Percentiles rank a stretch among this genome's conserved stretches.
These are phyloP conservation scores for Alsophila aescularia DNA, from an alignment of 2,888 invertebrate species.

Conservation along the genomic window DNA sequence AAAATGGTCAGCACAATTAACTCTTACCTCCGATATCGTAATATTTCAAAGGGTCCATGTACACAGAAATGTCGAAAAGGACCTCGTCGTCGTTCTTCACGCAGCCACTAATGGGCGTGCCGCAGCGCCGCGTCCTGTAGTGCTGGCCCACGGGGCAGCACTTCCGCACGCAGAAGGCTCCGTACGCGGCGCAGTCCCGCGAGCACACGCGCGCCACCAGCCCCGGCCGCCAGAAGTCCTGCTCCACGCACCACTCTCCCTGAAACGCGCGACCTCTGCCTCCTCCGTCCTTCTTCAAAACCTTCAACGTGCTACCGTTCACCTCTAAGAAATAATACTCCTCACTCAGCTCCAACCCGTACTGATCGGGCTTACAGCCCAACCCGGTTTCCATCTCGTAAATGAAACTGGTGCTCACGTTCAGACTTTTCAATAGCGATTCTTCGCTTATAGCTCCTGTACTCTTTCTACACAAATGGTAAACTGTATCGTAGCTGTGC, in stretches of 20 bases:
- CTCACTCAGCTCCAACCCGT: slow-evolving; percentile 61
- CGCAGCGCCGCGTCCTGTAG: slow-evolving; percentile 62
- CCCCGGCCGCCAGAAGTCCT: slow-evolving; percentile 44
- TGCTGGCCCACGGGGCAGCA: slow-evolving; percentile 84
- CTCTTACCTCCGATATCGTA: slow-evolving; percentile 51
- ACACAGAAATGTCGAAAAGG: slow-evolving; percentile 60
- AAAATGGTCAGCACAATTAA: neutral
- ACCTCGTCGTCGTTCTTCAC: slow-evolving; percentile 57
- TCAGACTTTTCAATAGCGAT: slow-evolving; percentile 53
- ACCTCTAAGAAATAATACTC: slow-evolving; percentile 54
- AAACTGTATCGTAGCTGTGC: slow-evolving; percentile 61
- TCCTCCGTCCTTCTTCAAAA: slow-evolving; percentile 43
- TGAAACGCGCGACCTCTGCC: slow-evolving; percentile 42
- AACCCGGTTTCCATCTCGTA: slow-evolving; percentile 65
- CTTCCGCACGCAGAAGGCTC: slow-evolving; percentile 76
- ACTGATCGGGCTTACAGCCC: slow-evolving; percentile 65
- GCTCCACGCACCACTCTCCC: slow-evolving; percentile 77
- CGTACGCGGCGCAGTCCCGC: slow-evolving; percentile 56
- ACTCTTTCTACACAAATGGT: slow-evolving; percentile 60
- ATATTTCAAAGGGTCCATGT: slow-evolving; percentile 57
- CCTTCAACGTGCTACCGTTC: slow-evolving; percentile 57
- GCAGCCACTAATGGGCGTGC: slow-evolving; percentile 61
- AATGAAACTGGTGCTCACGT: slow-evolving; percentile 48
- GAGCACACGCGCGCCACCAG: slow-evolving; percentile 70
- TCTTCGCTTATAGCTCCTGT: slow-evolving; percentile 46